These are phyloP conservation scores for Peromyscus californicus DNA, from an alignment of 2,113 vertebrate species.

Conservation along the genomic window DNA sequence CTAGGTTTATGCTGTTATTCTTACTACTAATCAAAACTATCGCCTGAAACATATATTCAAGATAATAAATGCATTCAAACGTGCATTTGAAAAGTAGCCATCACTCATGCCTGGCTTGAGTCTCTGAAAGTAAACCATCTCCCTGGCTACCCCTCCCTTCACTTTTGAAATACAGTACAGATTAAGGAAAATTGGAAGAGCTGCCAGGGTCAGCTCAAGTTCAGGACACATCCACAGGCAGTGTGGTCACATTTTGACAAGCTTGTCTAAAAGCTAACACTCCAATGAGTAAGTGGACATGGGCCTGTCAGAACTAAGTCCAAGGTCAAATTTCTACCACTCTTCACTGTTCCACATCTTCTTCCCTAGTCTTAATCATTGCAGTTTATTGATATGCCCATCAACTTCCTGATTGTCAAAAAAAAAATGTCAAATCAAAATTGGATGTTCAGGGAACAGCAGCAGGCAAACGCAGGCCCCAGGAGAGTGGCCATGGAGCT, in stretches of 20 bases:
- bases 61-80: neutral
- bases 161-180: slow-evolving; percentile 9
- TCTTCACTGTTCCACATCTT: neutral
- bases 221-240: neutral
- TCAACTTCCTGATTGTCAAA: neutral
- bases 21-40: slow-evolving; percentile 2
- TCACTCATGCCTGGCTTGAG: neutral
- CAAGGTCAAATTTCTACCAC: neutral
- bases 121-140: slow-evolving; percentile 32
- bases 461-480: neutral
- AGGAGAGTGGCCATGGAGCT: neutral
- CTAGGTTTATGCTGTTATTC: neutral
- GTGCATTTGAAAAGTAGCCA: neutral
- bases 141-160: neutral
- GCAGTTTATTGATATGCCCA: neutral
- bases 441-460: slow-evolving; percentile 1
- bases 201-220: neutral
- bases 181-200: neutral
- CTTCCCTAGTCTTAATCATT: slow-evolving; percentile 7
- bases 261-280: neutral
- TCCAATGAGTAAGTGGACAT: neutral
- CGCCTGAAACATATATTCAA: neutral
- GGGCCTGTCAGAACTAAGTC: neutral
- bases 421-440: neutral
- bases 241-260: neutral